Evolutionary conservation across 92 coral and sea anemone genomes (phyloP).

Genomic region (Pocillopora grandis): DNA sequence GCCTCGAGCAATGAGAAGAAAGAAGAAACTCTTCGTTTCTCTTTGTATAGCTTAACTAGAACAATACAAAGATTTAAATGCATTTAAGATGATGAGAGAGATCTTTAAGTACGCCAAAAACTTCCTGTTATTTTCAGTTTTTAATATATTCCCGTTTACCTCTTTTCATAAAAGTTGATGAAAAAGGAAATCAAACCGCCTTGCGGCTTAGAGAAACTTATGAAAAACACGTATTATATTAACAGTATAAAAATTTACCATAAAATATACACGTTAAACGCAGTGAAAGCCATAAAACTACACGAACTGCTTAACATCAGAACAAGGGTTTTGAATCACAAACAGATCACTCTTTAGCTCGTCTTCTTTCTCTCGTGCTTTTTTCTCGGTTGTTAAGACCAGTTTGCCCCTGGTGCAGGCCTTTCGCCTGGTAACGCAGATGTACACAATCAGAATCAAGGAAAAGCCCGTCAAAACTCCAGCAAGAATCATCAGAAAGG

Average conservation of each 20-base stretch:
- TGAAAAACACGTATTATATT: neutral
- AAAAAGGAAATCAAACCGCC: too few relatives aligned
- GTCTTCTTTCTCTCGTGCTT: neutral
- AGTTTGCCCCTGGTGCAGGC: neutral
- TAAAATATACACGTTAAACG: neutral
- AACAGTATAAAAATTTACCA: neutral
- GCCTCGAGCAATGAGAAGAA: too few relatives aligned
- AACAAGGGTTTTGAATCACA: neutral
- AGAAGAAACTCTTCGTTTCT: too few relatives aligned
- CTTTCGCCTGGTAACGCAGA: constrained; percentile 9
- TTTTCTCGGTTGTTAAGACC: neutral
- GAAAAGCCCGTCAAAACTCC: constrained; percentile 7
- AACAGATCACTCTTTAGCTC: constrained; percentile 10
- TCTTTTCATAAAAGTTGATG: too few relatives aligned
- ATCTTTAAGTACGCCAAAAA: too few relatives aligned
- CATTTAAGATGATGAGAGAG: too few relatives aligned
- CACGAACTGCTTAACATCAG: neutral
- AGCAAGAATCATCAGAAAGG: neutral
- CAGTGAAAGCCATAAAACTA: neutral
- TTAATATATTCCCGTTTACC: too few relatives aligned
- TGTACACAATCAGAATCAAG: neutral
- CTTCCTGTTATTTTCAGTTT: too few relatives aligned
- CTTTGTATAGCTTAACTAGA: too few relatives aligned
- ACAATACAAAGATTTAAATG: too few relatives aligned
- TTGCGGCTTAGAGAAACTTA: neutral